These are phyloP conservation scores for Cantharis rustica DNA, from an alignment of 2,888 invertebrate genomes.

Conservation along the genomic window DNA sequence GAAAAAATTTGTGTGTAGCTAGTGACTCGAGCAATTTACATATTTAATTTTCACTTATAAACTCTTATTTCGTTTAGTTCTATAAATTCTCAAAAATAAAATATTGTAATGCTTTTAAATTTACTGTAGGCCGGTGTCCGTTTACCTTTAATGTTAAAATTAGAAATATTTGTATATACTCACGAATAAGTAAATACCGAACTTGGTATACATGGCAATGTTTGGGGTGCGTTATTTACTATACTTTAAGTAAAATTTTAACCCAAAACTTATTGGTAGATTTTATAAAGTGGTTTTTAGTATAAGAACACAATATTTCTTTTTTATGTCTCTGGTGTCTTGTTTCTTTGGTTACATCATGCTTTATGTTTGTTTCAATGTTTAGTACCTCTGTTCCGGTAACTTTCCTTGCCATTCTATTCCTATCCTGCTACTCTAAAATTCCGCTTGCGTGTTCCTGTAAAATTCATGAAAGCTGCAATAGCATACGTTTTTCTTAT, in stretches of 20 bases:
- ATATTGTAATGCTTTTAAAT: no score
- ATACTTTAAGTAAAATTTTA: slow-evolving; percentile 3
- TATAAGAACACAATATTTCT: slow-evolving; percentile 32
- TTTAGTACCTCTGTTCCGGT: slow-evolving; percentile 30
- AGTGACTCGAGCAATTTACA: background rate
- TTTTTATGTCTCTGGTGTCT: slow-evolving; percentile 33
- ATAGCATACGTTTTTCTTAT: slow-evolving; percentile 11
- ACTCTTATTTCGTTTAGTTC: background rate
- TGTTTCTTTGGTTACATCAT: slow-evolving; percentile 34
- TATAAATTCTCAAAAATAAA: no score
- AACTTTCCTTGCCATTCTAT: slow-evolving; percentile 41
- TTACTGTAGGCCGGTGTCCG: no score
- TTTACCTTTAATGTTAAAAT: background rate
- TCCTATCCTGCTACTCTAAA: slow-evolving; percentile 40
- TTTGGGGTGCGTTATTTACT: background rate
- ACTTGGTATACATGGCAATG: background rate
- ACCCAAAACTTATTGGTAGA: slow-evolving; percentile 20
- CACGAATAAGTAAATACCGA: background rate
- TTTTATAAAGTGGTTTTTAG: slow-evolving; percentile 31
- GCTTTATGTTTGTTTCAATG: slow-evolving; percentile 34
- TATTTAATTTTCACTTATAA: background rate
- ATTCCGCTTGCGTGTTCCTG: slow-evolving; percentile 29
- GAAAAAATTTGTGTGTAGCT: background rate
- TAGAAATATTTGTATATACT: background rate
- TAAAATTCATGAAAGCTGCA: slow-evolving; percentile 29